Conservation (phyloP, 2,113 vertebrate species). For the Chascanopsetta lugubris region DNA sequence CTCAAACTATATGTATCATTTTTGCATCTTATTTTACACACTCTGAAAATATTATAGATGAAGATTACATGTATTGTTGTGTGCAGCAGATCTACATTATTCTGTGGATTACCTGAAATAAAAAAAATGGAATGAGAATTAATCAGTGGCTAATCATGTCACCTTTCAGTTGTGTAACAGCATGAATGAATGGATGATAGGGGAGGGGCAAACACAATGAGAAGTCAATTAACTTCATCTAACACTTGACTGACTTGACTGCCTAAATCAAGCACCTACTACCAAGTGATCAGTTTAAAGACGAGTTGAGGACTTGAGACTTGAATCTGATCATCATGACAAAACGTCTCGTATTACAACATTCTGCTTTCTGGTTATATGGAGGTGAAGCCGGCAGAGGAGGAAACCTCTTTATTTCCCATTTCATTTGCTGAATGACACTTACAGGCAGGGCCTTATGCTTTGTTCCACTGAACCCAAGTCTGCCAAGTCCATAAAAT, state of each 20-base stretch:
- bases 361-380: slow-evolving; percentile 22
- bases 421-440: slow-evolving; percentile 59
- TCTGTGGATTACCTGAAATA: no score
- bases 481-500: slow-evolving; percentile 50
- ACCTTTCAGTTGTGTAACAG: no score
- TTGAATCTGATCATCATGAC: slow-evolving; percentile 9
- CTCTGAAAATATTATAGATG: no score
- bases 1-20: no score
- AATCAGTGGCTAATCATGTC: no score
- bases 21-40: no score
- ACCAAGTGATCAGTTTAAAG: slow-evolving; percentile 19
- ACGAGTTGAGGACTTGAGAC: slow-evolving; percentile 10
- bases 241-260: slow-evolving; percentile 3
- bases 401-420: slow-evolving; percentile 40
- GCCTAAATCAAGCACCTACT: not conserved
- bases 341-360: slow-evolving; percentile 29
- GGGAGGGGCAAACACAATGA: not conserved
- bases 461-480: slow-evolving; percentile 51
- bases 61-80: no score
- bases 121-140: no score
- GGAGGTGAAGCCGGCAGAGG: slow-evolving; percentile 19
- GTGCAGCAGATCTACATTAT: no score
- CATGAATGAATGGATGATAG: not conserved
- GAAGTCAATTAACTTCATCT: not conserved
- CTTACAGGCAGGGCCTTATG: slow-evolving; percentile 44